Evolutionary conservation across 2,113 vertebrate species (phyloP).

Genomic region (Psammodynastes pulverulentus): DNA sequence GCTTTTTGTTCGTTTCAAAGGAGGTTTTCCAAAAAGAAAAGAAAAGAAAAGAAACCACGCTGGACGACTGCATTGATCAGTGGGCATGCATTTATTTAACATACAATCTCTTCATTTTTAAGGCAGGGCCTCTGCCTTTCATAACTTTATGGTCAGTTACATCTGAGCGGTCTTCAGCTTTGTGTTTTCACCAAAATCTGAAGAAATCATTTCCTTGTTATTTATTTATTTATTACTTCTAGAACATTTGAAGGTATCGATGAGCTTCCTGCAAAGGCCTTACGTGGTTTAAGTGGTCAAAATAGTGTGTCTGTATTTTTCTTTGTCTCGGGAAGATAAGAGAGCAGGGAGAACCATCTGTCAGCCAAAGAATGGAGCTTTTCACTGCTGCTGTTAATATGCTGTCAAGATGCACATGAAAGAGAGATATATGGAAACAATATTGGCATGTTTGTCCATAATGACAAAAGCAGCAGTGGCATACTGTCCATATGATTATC

Average conservation of each 20-base stretch:
- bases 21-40: background rate
- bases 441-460: slow-evolving; percentile 28
- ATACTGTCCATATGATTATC: background rate
- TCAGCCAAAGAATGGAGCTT: slow-evolving; percentile 23
- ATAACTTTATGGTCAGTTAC: slow-evolving; percentile 47
- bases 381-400: slow-evolving; percentile 35
- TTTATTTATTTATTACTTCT: slow-evolving; percentile 43
- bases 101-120: slow-evolving; percentile 52
- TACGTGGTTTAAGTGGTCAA: slow-evolving; percentile 32
- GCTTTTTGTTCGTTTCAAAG: background rate
- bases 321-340: background rate
- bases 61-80: background rate
- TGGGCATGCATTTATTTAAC: slow-evolving; percentile 46
- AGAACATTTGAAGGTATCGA: background rate
- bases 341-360: slow-evolving; percentile 19
- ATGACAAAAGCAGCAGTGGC: slow-evolving; percentile 21
- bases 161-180: slow-evolving; percentile 45
- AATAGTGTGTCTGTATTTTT: slow-evolving; percentile 35
- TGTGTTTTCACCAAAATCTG: slow-evolving; percentile 35
- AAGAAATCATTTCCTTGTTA: slow-evolving; percentile 44
- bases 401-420: slow-evolving; percentile 40
- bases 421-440: slow-evolving; percentile 39
- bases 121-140: slow-evolving; percentile 53
- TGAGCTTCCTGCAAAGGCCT: slow-evolving; percentile 40
- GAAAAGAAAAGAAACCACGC: no score